Evolutionary conservation across 2,797 vertebrate species (phyloP).

Genomic region (Hoplostethus mediterraneus): DNA sequence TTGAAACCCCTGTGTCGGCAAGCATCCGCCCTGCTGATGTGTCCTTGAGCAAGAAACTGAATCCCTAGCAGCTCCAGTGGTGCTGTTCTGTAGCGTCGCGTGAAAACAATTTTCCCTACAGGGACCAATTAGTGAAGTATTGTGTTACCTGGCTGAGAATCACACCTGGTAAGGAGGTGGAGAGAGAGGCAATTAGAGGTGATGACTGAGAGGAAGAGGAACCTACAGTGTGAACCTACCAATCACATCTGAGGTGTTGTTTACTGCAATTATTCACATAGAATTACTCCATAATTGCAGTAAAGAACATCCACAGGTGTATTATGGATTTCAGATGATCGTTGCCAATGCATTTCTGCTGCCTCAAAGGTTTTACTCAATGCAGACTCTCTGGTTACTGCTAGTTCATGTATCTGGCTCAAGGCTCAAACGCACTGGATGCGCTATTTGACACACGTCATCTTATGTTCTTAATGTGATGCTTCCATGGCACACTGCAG

Average conservation of each 20-base stretch:
- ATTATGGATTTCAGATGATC: no score
- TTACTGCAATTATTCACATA: constrained; percentile 3
- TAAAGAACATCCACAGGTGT: not conserved
- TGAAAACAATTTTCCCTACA: not conserved
- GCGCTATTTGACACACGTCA: not conserved
- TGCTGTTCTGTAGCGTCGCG: not conserved
- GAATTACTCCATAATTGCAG: not conserved
- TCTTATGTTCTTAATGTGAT: constrained; percentile 16
- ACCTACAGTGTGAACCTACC: not conserved
- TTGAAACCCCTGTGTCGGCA: no score
- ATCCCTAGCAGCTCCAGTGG: not conserved
- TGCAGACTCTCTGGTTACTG: no score
- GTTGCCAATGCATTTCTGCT: not conserved
- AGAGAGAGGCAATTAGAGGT: constrained; percentile 22
- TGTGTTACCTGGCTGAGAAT: no score
- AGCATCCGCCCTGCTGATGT: no score
- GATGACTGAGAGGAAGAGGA: constrained; percentile 9
- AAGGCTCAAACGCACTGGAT: not conserved
- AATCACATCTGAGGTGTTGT: constrained; percentile 10
- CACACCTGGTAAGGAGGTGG: constrained; percentile 4
- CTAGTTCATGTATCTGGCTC: not conserved
- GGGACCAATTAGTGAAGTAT: no score
- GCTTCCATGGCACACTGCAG: constrained; percentile 10
- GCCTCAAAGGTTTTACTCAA: not conserved
- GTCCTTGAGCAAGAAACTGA: no score